A percentile compares a stretch with the other conserved stretches of the same genome.
Conservation (phyloP, 2,888 invertebrate genomes). For the Ceraclea dissimilis region DNA sequence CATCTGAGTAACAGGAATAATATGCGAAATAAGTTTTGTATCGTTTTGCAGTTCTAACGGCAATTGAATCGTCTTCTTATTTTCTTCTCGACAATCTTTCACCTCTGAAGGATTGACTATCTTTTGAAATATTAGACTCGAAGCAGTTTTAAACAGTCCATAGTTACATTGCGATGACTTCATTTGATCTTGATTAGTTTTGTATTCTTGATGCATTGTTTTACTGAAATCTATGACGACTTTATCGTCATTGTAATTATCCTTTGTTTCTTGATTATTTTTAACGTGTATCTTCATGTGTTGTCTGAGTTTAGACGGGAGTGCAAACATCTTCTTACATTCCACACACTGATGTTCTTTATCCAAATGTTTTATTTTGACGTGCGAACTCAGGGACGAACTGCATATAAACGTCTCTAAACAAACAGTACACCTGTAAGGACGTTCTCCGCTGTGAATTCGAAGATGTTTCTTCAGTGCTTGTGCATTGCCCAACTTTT, state of each 20-base stretch:
- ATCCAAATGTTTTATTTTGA: constrained; percentile 24
- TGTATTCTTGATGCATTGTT: no score
- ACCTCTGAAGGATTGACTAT: not conserved
- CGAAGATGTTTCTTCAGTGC: constrained; percentile 25
- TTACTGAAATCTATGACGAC: no score
- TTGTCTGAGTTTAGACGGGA: constrained; percentile 20
- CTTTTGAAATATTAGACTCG: no score
- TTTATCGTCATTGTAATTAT: no score
- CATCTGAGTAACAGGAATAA: constrained; percentile 13
- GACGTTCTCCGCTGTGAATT: constrained; percentile 25
- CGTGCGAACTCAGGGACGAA: constrained; percentile 22
- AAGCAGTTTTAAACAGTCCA: no score
- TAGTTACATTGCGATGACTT: no score
- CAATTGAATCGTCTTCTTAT: not conserved
- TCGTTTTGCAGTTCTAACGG: constrained; percentile 4
- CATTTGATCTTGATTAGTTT: no score
- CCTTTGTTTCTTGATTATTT: not conserved
- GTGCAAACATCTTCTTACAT: constrained; percentile 23
- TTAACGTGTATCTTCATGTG: constrained; percentile 19
- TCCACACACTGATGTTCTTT: constrained; percentile 20
- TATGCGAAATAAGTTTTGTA: constrained; percentile 5
- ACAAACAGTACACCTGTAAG: constrained; percentile 22
- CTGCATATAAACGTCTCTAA: constrained; percentile 22
- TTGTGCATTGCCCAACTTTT: constrained; percentile 20
- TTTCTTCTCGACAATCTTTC: not conserved